phyloP scores from a whole-genome alignment of 30 jellyfish, hydroid and myxozoan species.

The Phacellophora camtschatica region DNA sequence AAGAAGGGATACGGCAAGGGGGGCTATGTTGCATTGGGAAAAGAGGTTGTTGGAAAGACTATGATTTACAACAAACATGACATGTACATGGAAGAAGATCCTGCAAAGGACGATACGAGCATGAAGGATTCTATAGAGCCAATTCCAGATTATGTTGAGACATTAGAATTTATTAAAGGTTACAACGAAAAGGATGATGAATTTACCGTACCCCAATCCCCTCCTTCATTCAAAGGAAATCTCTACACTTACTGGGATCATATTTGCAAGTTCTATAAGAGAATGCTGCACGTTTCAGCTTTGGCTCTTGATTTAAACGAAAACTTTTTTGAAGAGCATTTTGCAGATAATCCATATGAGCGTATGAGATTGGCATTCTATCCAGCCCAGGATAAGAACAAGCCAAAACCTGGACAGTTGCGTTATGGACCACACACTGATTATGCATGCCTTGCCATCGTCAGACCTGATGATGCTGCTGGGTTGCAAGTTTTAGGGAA shows the following conservation, averaged over 20 bases:
- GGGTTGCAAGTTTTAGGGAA: slow-evolving; percentile 50
- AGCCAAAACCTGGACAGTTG: slow-evolving; percentile 39
- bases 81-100: neutral
- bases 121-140: neutral
- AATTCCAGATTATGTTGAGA: slow-evolving; percentile 56
- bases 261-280: slow-evolving; percentile 5
- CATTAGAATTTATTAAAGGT: slow-evolving; percentile 48
- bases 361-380: slow-evolving; percentile 53
- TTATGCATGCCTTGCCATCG: slow-evolving; percentile 61
- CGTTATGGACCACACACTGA: slow-evolving; percentile 70
- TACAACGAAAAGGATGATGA: slow-evolving; percentile 5
- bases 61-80: slow-evolving; percentile 42
- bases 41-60: slow-evolving; percentile 54
- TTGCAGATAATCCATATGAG: slow-evolving; percentile 45
- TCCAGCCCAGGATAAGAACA: slow-evolving; percentile 37
- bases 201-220: slow-evolving; percentile 16
- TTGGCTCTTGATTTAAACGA: slow-evolving; percentile 40
- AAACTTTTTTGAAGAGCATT: slow-evolving; percentile 27
- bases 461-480: slow-evolving; percentile 53
- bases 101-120: neutral
- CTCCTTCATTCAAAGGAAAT: slow-evolving; percentile 16
- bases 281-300: slow-evolving; percentile 49
- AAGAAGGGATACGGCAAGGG: slow-evolving; percentile 62
- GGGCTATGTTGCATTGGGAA: slow-evolving; percentile 50
- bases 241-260: slow-evolving; percentile 31